These are phyloP conservation scores for Eleutherodactylus coqui DNA, from an alignment of 2,797 vertebrate species.

Conservation along the genomic window DNA sequence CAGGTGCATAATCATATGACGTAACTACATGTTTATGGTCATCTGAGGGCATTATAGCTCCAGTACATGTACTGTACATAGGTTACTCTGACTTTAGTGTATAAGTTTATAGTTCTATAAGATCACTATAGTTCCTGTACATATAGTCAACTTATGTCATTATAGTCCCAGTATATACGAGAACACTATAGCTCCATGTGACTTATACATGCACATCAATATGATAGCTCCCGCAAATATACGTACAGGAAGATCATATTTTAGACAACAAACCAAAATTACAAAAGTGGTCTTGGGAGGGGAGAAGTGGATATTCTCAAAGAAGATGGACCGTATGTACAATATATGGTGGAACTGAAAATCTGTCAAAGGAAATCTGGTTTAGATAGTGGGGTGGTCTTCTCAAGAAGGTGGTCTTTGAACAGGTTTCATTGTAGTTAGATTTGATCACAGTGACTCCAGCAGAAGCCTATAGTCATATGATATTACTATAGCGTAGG, in stretches of 20 bases:
- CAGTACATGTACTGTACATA: background rate
- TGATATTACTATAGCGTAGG: background rate
- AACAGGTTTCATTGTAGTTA: no score
- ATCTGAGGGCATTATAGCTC: background rate
- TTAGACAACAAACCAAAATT: no score
- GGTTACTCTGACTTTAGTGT: no score
- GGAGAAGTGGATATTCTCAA: no score
- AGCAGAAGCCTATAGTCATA: background rate
- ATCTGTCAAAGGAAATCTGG: no score
- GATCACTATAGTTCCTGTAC: background rate
- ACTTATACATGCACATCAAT: background rate
- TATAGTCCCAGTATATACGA: background rate
- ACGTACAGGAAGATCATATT: no score
- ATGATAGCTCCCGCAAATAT: no score
- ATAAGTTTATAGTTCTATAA: background rate
- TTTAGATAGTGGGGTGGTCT: no score
- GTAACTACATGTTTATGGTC: background rate
- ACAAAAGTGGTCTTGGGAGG: no score
- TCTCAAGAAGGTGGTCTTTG: no score
- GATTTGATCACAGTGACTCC: background rate
- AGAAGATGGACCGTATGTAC: no score
- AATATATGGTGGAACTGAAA: no score
- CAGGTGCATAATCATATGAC: background rate
- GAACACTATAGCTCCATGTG: background rate
- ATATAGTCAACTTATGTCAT: background rate